These are phyloP conservation scores for Glaucomys volans DNA, from an alignment of 2,113 vertebrate species.

Conservation along the genomic window DNA sequence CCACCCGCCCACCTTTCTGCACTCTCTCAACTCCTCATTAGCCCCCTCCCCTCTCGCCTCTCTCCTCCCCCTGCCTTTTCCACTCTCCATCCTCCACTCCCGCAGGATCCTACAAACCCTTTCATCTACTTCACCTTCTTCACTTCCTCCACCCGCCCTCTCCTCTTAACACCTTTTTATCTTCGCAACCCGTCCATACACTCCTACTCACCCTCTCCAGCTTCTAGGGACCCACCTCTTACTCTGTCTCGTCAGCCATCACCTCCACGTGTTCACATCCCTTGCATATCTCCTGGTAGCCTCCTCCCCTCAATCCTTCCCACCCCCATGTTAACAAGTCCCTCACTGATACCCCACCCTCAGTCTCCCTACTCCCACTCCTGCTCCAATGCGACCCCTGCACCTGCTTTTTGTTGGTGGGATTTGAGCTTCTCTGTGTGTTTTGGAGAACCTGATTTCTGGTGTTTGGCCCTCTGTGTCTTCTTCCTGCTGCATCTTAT, in stretches of 20 bases:
- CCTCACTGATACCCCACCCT: too few species aligned
- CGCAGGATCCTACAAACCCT: too few species aligned
- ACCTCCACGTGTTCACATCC: background rate
- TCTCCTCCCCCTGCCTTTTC: background rate
- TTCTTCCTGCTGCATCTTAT: background rate
- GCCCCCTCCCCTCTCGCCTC: rapidly evolving
- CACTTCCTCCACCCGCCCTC: too few species aligned
- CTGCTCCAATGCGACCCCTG: rapidly evolving
- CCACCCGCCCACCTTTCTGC: background rate
- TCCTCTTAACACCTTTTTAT: background rate
- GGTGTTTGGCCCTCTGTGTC: background rate
- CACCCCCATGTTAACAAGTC: too few species aligned
- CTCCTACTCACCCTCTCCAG: background rate
- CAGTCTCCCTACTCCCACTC: background rate
- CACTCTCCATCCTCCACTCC: too few species aligned
- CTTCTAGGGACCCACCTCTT: background rate
- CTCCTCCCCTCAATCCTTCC: background rate
- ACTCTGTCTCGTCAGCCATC: too few species aligned
- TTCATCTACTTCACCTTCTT: background rate
- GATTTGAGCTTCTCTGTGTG: background rate
- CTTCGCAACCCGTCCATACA: too few species aligned
- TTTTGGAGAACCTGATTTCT: background rate
- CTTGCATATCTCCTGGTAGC: background rate
- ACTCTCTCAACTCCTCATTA: background rate
- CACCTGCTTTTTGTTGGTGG: background rate